Conservation (phyloP, 30 jellyfish, hydroid and myxozoan species). For the Turritopsis rubra region DNA sequence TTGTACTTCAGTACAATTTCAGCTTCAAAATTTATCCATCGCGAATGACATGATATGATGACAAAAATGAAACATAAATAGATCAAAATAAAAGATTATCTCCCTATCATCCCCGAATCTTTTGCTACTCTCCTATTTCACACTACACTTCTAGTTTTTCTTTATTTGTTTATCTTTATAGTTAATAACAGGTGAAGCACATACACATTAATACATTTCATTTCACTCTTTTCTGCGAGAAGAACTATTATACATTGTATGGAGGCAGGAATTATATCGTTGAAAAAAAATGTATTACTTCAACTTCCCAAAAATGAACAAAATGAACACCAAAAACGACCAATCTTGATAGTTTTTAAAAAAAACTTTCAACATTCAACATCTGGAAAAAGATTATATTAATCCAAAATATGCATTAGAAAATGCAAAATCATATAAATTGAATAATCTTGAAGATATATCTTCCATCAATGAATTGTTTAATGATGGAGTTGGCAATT, state of each 20-base stretch:
- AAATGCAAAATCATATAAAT: conserved; percentile 37
- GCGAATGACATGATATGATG: background rate
- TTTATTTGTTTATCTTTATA: background rate
- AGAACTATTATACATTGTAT: background rate
- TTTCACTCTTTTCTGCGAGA: background rate
- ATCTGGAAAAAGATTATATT: conserved; percentile 11
- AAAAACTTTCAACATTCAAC: background rate
- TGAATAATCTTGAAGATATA: conserved; percentile 11
- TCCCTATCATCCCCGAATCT: background rate
- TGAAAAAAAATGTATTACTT: background rate
- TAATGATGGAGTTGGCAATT: conserved; percentile 20
- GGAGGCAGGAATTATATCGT: background rate
- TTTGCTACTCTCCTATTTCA: background rate
- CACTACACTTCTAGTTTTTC: background rate
- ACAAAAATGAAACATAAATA: background rate
- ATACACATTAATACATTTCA: background rate
- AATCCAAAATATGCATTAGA: conserved; percentile 21
- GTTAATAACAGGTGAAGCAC: background rate
- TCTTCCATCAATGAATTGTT: conserved; percentile 13
- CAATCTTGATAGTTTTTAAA: background rate
- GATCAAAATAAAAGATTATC: background rate
- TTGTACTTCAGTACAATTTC: background rate
- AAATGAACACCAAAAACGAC: background rate
- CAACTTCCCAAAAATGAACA: background rate
- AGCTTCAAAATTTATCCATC: background rate